These are phyloP conservation scores for Pocillopora verrucosa DNA, from an alignment of 64 coral and sea anemone species.

Conservation along the genomic window DNA sequence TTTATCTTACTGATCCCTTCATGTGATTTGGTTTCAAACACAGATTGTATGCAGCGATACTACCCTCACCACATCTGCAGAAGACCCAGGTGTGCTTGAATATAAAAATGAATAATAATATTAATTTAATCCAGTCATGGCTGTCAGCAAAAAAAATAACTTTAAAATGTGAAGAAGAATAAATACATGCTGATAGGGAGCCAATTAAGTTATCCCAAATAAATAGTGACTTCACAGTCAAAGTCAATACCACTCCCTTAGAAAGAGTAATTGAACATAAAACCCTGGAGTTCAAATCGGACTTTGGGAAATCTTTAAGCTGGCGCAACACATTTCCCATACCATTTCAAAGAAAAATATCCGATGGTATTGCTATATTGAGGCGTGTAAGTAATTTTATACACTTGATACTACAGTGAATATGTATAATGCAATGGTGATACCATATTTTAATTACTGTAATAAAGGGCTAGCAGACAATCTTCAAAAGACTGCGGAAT, in stretches of 20 bases:
- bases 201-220: neutral
- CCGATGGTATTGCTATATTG: neutral
- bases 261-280: too few relatives aligned
- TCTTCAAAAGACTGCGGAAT: constrained; percentile 34
- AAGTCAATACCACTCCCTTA: neutral
- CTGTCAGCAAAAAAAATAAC: too few relatives aligned
- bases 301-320: neutral
- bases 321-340: neutral
- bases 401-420: neutral
- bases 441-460: constrained; percentile 47
- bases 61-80: too few relatives aligned
- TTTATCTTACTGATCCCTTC: too few relatives aligned
- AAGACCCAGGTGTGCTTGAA: too few relatives aligned
- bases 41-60: too few relatives aligned
- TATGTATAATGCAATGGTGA: constrained; percentile 36
- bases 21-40: too few relatives aligned
- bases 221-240: constrained; percentile 17
- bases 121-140: too few relatives aligned
- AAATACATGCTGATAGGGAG: neutral
- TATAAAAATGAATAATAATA: too few relatives aligned
- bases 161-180: too few relatives aligned
- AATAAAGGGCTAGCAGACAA: constrained; percentile 10
- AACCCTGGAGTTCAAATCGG: neutral
- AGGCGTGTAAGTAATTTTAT: neutral
- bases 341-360: neutral